These are phyloP conservation scores for Condylostylus longicornis DNA, from an alignment of 1,140 invertebrate species.

Conservation along the genomic window DNA sequence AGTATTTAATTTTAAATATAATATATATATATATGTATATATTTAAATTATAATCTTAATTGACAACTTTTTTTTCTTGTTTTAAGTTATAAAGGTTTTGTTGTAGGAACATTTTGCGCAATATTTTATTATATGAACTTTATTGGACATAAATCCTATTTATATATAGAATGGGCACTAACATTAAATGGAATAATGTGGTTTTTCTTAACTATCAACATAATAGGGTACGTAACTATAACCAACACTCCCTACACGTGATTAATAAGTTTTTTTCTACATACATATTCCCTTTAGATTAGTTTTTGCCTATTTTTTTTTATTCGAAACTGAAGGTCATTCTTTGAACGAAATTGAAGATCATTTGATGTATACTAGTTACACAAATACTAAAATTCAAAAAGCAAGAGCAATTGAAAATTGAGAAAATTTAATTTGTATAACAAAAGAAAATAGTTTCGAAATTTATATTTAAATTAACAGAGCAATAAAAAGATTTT, in stretches of 20 bases:
- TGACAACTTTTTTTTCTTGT: conserved; percentile 8
- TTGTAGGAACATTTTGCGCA: conserved; percentile 40
- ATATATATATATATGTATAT: conserved; percentile 20
- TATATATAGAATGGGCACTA: conserved; percentile 34
- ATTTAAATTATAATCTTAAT: conserved; percentile 11
- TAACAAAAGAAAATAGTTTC: too few species aligned
- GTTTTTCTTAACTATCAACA: conserved; percentile 42
- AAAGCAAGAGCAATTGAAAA: too few species aligned
- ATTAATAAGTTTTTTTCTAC: background rate
- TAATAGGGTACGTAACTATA: conserved; percentile 30
- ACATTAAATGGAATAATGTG: conserved; percentile 43
- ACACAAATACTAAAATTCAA: too few species aligned
- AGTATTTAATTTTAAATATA: conserved; percentile 39
- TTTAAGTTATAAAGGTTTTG: conserved; percentile 37
- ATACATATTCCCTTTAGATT: conserved; percentile 12
- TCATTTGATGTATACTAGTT: too few species aligned
- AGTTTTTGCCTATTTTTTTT: conserved; percentile 42
- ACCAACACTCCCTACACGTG: too few species aligned
- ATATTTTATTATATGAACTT: conserved; percentile 44
- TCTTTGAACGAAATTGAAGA: conserved; percentile 61
- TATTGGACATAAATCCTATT: conserved; percentile 45
- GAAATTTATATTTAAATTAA: too few species aligned
- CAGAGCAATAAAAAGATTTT: too few species aligned
- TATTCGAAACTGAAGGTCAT: conserved; percentile 71
- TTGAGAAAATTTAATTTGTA: too few species aligned